phyloP scores from a whole-genome alignment of 2,888 invertebrate genomes.

The Dermolepida albohirtum region DNA sequence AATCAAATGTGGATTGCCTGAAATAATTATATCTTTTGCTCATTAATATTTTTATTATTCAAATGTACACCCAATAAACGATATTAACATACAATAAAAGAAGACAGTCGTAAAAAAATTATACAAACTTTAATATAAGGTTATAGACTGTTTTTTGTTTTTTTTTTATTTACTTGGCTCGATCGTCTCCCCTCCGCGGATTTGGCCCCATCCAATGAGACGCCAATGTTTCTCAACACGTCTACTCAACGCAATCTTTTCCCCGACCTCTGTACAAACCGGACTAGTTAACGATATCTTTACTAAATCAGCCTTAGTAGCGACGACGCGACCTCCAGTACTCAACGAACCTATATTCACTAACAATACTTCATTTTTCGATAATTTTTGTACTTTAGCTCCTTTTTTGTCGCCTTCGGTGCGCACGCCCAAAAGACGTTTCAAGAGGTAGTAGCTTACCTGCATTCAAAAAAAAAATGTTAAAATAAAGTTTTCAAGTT shows the following conservation, averaged over 20 bases:
- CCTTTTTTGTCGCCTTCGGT: conserved; percentile 99
- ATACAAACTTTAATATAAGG: not conserved
- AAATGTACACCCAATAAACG: not conserved
- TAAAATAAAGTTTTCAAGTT: not conserved
- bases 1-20: too few relatives aligned
- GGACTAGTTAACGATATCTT: conserved; percentile 97
- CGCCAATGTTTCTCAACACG: conserved; percentile 99
- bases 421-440: conserved; percentile 95
- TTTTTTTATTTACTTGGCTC: conserved; percentile 71
- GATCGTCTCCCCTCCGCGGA: conserved; percentile 96
- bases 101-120: conserved; percentile 10
- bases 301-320: conserved; percentile 95
- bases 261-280: conserved; percentile 98
- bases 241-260: conserved; percentile 98
- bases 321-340: conserved; percentile 95
- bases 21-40: not conserved
- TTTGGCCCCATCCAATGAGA: conserved; percentile 99
- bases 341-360: conserved; percentile 99
- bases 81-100: too few relatives aligned
- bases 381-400: conserved; percentile 94
- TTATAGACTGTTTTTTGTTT: not conserved
- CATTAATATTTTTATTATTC: not conserved
- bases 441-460: conserved; percentile 91
- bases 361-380: conserved; percentile 90
- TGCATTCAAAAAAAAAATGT: conserved; percentile 40